Evolutionary conservation across 2,113 vertebrate species (phyloP).

Genomic region (Nymphicus hollandicus): DNA sequence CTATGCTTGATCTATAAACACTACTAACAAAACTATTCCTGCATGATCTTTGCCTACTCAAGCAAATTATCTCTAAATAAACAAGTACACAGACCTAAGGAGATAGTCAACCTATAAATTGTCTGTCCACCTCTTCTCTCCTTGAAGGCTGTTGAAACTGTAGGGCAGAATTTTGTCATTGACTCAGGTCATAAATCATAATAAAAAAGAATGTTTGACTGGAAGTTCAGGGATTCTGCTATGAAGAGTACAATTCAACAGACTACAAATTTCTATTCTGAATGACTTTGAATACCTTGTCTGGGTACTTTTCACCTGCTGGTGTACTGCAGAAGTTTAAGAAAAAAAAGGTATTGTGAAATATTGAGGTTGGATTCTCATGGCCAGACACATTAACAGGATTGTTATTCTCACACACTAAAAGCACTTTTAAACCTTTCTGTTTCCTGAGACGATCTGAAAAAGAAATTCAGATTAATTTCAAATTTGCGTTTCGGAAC

Average conservation of each 20-base stretch:
- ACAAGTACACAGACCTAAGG: slow-evolving; percentile 45
- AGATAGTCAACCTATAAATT: slow-evolving; percentile 56
- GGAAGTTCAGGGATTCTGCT: neutral
- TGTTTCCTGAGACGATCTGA: neutral
- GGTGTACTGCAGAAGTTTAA: neutral
- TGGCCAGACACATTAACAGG: neutral
- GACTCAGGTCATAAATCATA: neutral
- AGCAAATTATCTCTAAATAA: slow-evolving; percentile 73
- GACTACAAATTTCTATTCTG: neutral
- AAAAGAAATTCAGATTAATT: neutral
- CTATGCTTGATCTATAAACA: slow-evolving; percentile 62
- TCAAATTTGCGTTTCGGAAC: neutral
- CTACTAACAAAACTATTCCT: slow-evolving; percentile 55
- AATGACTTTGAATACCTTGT: neutral
- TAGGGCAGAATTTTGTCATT: neutral
- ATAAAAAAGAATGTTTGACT: neutral
- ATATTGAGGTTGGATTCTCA: neutral
- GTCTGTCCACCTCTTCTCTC: neutral
- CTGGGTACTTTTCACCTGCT: neutral
- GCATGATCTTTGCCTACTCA: slow-evolving; percentile 32
- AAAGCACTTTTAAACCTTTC: neutral
- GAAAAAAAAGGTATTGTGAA: neutral
- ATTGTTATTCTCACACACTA: neutral
- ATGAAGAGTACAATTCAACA: neutral
- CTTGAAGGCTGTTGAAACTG: neutral